phyloP scores from a whole-genome alignment of 1,140 invertebrate genomes.

The Amyelois transitella region DNA sequence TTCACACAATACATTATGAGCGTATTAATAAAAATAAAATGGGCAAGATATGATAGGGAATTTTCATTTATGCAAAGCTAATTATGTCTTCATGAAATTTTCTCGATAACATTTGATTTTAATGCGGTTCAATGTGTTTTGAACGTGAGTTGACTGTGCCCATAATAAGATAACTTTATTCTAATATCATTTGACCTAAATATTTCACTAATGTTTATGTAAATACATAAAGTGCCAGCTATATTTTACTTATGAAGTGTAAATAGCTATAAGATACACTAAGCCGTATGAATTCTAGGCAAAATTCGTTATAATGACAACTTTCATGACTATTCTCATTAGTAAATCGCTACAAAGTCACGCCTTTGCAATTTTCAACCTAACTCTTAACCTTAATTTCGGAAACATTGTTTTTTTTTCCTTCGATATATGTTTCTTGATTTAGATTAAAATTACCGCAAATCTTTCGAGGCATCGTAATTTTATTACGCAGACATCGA shows the following conservation, averaged over 20 bases:
- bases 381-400: background rate
- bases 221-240: constrained; percentile 53
- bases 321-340: background rate
- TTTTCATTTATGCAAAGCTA: background rate
- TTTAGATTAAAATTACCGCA: constrained; percentile 3
- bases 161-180: constrained; percentile 8
- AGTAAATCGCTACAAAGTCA: background rate
- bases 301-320: constrained; percentile 17
- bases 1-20: constrained; percentile 4
- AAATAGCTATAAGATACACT: constrained; percentile 43
- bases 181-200: constrained; percentile 28
- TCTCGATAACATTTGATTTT: background rate
- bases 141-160: background rate
- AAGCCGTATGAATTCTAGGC: constrained; percentile 30
- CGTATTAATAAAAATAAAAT: too few species aligned
- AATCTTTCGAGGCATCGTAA: background rate
- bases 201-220: constrained; percentile 28
- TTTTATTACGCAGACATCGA: background rate
- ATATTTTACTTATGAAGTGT: constrained; percentile 45
- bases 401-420: too few species aligned
- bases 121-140: background rate
- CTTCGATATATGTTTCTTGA: too few species aligned
- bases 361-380: background rate
- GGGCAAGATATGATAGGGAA: background rate
- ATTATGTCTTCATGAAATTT: too few species aligned